phyloP scores from a whole-genome alignment of 2,888 invertebrate species.

The Rhyacophila evoluta region DNA sequence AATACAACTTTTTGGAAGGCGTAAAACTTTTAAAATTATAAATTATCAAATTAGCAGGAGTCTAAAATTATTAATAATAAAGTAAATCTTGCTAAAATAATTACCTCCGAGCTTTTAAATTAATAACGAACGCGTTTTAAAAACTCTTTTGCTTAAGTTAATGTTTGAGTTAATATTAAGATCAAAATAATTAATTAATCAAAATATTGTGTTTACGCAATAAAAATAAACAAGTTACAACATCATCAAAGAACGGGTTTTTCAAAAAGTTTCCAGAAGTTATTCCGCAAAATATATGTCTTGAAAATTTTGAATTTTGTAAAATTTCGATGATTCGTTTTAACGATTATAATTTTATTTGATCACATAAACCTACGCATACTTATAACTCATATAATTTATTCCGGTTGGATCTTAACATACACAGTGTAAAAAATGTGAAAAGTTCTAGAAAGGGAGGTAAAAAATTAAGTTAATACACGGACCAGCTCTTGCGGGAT shows the following conservation, averaged over 20 bases:
- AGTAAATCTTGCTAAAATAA: background rate
- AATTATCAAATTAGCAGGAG: background rate
- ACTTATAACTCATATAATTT: no score
- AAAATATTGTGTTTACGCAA: constrained; percentile 1
- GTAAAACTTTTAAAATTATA: background rate
- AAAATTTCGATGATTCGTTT: no score
- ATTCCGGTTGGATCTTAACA: no score
- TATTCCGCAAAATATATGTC: no score
- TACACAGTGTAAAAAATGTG: no score
- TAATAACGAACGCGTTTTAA: background rate
- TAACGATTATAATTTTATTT: no score
- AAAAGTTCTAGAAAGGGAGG: no score
- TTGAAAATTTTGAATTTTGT: no score
- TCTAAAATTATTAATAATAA: background rate
- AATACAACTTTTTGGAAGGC: background rate
- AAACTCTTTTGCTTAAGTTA: background rate
- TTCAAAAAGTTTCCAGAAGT: background rate
- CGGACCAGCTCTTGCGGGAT: no score
- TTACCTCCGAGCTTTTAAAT: background rate
- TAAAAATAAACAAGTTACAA: background rate
- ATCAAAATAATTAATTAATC: background rate
- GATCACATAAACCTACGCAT: no score
- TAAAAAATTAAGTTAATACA: no score
- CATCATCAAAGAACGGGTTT: background rate
- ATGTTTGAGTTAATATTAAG: background rate